Evolutionary conservation across 2,113 vertebrate species (phyloP).

Genomic region (Scomber colias): DNA sequence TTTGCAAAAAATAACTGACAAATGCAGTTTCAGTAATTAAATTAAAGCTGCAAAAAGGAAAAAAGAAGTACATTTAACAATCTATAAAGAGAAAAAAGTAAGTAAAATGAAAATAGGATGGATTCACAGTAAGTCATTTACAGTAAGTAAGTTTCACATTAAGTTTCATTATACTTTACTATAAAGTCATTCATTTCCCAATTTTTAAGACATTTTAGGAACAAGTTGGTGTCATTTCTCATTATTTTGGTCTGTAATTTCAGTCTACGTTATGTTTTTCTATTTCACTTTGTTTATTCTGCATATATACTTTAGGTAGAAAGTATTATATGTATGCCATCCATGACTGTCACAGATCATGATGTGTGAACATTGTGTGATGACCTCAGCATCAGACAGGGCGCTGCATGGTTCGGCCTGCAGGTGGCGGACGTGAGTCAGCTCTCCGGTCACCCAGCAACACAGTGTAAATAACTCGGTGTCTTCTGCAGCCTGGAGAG

Average conservation of each 20-base stretch:
- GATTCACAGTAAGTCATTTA: not conserved
- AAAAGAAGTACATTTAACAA: too few relatives aligned
- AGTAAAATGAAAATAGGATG: not conserved
- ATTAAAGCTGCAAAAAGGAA: not conserved
- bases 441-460: conserved; percentile 77
- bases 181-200: too few relatives aligned
- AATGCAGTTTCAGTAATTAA: not conserved
- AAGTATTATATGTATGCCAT: too few relatives aligned
- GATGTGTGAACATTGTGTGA: too few relatives aligned
- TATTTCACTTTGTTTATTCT: too few relatives aligned
- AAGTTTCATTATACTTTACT: too few relatives aligned
- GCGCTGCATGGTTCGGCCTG: conserved; percentile 10
- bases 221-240: not conserved
- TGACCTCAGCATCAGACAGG: not conserved
- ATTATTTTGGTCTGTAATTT: too few relatives aligned
- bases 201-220: too few relatives aligned
- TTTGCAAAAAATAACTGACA: not conserved
- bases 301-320: too few relatives aligned
- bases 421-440: conserved; percentile 36
- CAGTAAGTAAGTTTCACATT: too few relatives aligned
- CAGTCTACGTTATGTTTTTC: too few relatives aligned
- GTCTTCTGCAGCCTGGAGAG: not conserved
- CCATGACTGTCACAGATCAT: too few relatives aligned
- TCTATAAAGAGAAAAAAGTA: not conserved
- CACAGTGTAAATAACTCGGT: conserved; percentile 71